Evolutionary conservation across 2,797 vertebrate species (phyloP).

Genomic region (Poeciliopsis infans): DNA sequence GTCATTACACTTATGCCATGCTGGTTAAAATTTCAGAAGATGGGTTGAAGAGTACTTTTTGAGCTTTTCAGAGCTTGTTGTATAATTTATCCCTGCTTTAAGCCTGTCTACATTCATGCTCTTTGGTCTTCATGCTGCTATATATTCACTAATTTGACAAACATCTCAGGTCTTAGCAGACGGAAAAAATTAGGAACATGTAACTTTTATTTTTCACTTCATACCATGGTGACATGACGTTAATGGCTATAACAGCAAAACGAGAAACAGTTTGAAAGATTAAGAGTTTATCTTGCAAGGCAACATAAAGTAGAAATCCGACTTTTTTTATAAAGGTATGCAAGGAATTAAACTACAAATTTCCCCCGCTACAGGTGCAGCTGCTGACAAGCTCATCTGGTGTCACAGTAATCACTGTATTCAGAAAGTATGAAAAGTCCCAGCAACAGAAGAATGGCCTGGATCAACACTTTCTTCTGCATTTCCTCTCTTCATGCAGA

Average conservation of each 20-base stretch:
- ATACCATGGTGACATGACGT: background rate
- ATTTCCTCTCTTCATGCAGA: conserved; percentile 74
- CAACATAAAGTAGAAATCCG: background rate
- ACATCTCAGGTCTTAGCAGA: background rate
- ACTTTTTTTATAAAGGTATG: conserved; percentile 11
- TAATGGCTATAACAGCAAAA: background rate
- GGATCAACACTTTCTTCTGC: conserved; percentile 78
- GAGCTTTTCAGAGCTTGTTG: background rate
- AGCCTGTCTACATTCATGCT: background rate
- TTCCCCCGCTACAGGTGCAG: conserved; percentile 42
- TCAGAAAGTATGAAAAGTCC: conserved; percentile 56
- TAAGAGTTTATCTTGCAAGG: background rate
- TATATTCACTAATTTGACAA: background rate
- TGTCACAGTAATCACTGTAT: conserved; percentile 66
- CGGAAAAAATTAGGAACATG: background rate
- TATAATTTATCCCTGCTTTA: background rate
- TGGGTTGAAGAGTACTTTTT: background rate
- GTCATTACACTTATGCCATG: background rate
- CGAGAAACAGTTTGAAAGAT: background rate
- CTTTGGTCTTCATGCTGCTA: background rate
- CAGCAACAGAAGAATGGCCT: conserved; percentile 58
- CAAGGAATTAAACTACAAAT: conserved; percentile 24
- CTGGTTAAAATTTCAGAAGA: background rate
- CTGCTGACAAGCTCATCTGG: conserved; percentile 74
- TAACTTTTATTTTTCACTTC: background rate